phyloP scores from a whole-genome alignment of 2,113 vertebrate species.

The Laterallus jamaicensis region DNA sequence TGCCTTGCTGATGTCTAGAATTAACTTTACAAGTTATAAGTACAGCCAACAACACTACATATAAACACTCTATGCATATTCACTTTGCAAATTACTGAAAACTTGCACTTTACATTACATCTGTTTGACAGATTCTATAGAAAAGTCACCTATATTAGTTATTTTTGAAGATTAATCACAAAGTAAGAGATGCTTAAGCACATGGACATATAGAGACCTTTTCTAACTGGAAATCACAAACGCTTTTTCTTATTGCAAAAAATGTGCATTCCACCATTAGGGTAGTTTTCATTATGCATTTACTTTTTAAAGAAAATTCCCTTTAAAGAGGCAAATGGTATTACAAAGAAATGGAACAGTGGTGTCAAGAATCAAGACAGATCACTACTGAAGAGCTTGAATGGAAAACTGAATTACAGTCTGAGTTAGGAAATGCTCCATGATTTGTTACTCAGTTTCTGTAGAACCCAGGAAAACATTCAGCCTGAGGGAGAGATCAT shows the following conservation, averaged over 20 bases:
- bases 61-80: not conserved
- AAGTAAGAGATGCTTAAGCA: not conserved
- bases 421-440: not conserved
- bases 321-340: not conserved
- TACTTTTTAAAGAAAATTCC: conserved; percentile 8
- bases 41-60: not conserved
- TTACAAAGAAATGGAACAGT: not conserved
- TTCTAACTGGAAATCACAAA: not conserved
- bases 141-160: not conserved
- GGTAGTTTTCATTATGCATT: not conserved
- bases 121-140: not conserved
- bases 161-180: not conserved
- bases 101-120: not conserved
- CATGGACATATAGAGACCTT: not conserved
- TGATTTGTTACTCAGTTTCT: not conserved
- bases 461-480: conserved; percentile 15
- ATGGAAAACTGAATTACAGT: conserved; percentile 34
- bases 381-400: not conserved
- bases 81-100: not conserved
- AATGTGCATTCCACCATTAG: not conserved
- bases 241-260: not conserved
- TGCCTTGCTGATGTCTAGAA: not conserved
- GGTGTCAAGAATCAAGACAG: not conserved
- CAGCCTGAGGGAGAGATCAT: conserved; percentile 4
- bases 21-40: conserved; percentile 2